A percentile compares a stretch with the other conserved stretches of the same genome.
phyloP scores from a whole-genome alignment of 30 jellyfish, hydroid and myxozoan species.

The Haliclystus octoradiatus region DNA sequence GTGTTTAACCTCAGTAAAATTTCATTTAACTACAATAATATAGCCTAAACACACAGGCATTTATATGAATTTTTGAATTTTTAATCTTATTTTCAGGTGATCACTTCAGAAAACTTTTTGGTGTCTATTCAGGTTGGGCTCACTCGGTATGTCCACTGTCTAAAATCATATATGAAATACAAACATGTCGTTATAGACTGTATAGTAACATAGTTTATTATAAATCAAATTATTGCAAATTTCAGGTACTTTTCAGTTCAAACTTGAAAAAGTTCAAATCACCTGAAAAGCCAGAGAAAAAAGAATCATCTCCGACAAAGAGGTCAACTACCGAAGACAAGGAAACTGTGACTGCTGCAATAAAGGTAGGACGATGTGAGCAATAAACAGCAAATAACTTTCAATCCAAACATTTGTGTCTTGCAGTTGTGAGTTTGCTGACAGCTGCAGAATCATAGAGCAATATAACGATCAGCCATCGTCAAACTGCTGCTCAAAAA shows the following conservation, averaged over 20 bases:
- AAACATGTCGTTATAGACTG: not conserved
- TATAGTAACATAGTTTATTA: too few relatives aligned
- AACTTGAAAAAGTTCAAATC: constrained; percentile 34
- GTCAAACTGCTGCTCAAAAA: too few relatives aligned
- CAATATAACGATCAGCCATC: too few relatives aligned
- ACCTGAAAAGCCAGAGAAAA: constrained; percentile 21
- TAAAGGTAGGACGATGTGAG: not conserved
- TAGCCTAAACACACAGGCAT: too few relatives aligned
- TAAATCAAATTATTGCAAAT: too few relatives aligned
- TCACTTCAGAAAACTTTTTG: constrained; percentile 54
- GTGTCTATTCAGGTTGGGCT: constrained; percentile 96
- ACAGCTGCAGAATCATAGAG: too few relatives aligned
- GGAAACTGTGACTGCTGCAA: not conserved
- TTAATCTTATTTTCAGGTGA: constrained; percentile 58
- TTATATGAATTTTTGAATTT: too few relatives aligned
- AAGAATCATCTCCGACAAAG: not conserved
- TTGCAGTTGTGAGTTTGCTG: too few relatives aligned
- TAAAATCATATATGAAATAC: not conserved
- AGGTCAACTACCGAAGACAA: not conserved
- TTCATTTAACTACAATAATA: too few relatives aligned
- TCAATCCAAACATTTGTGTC: too few relatives aligned
- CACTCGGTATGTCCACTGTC: constrained; percentile 46
- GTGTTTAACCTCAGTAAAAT: too few relatives aligned
- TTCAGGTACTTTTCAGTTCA: constrained; percentile 74
- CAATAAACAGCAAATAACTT: not conserved